Base-by-base conservation (phyloP, 2,888 invertebrate genomes). In the Thyatira batis region DNA sequence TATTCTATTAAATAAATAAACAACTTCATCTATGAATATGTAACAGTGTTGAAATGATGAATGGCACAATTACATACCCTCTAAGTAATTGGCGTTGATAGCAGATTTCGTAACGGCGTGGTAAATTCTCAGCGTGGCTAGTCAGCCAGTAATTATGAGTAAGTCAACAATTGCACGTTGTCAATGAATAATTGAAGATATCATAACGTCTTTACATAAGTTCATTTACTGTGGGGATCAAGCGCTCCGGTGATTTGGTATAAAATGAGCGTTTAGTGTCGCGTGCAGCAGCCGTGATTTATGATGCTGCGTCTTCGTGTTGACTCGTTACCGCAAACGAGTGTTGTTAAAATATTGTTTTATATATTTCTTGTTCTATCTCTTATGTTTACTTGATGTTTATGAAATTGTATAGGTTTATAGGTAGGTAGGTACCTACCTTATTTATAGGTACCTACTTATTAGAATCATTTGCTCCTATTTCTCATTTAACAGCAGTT, bases 161-260 rank as follows among this genome's bases (percentile, higher is more conserved):
- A 76, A 76, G 68, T 65, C 65, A 76, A 84, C 83, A 87, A 87
- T 88, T 86, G 85, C 79, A 80, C 69, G 80, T 73, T 85, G 82
- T 82, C 83, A 80, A 80, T 82, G 69, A 70, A 64, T 87, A 88
- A 87, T 86, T 82, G 76, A 74, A 67, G 81, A 82, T 86, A 85
- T 87, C 80, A 82, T 80, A 72, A 69, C 65, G 60, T 66, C 73
- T 80, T 79, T 81, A 75, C 78, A 82, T 81, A 80, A 76, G 72
- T 82, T 78, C 71, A 79, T 80, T 79, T 71, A 63, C 58, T 60
- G 20, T 53, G 50, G 60, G 55, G 55, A 45, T 27, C 30, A 10
- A 45, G 62, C 63, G 58, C 48, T 53, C 28, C 49, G 53, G 63
- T 69, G 65, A 69, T 70, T 60, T 58, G 54, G 61, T 60, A 63